These are phyloP conservation scores for Lysiphlebus fabarum DNA, from an alignment of 1,140 invertebrate genomes.

Conservation along the genomic window DNA sequence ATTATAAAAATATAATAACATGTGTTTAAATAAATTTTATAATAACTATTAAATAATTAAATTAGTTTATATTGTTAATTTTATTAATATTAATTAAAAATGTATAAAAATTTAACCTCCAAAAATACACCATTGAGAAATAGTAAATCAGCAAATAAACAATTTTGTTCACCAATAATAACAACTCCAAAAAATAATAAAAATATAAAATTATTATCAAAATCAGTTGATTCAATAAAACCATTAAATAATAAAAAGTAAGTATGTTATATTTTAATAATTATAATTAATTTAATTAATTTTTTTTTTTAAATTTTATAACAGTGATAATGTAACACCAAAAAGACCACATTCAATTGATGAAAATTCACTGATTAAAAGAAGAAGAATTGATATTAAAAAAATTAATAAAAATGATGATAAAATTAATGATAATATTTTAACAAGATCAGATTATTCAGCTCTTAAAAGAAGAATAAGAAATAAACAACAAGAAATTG, in stretches of 20 bases:
- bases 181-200: constrained; percentile 17
- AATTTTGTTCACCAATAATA: constrained; percentile 25
- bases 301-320: not conserved
- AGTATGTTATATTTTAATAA: constrained; percentile 10
- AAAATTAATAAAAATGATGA: not conserved
- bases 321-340: constrained; percentile 6
- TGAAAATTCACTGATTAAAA: constrained; percentile 12
- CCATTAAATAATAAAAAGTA: not conserved
- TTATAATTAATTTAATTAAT: not conserved
- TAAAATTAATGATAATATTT: not conserved
- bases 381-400: constrained; percentile 18
- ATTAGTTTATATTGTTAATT: too few relatives aligned
- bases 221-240: not conserved
- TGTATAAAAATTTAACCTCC: constrained; percentile 23
- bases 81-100: not conserved
- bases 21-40: too few relatives aligned
- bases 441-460: not conserved
- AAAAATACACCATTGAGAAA: constrained; percentile 25
- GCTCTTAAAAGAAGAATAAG: constrained; percentile 15
- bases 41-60: too few relatives aligned
- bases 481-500: constrained; percentile 17
- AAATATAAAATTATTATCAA: not conserved
- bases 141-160: constrained; percentile 24
- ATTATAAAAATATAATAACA: too few relatives aligned
- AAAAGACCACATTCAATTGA: not conserved